Evolutionary conservation across 2,113 vertebrate species (phyloP).

Genomic region (Aphyosemion australe): DNA sequence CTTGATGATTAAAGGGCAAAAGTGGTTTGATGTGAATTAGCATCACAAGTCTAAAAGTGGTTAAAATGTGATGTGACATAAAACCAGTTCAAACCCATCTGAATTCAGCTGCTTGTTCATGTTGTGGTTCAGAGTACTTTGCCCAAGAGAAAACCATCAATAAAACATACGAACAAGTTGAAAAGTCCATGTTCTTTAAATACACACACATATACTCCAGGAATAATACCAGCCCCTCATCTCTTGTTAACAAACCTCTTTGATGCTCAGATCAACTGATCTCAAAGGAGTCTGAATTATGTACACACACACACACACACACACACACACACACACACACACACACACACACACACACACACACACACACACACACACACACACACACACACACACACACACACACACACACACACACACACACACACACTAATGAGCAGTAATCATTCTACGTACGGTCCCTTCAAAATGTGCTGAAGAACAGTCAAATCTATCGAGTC

Average conservation of each 20-base stretch:
- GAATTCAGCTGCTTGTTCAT: background rate
- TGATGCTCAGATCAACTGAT: background rate
- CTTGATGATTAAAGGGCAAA: no score
- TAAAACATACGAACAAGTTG: background rate
- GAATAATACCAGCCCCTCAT: background rate
- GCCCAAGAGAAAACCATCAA: background rate
- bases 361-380: no score
- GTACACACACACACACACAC: no score
- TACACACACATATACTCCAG: background rate
- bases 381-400: no score
- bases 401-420: no score
- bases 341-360: no score
- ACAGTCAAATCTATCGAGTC: no score
- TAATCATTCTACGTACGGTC: background rate
- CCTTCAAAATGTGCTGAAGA: conserved; percentile 1
- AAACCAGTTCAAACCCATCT: background rate
- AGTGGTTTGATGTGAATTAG: no score
- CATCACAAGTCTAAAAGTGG: no score
- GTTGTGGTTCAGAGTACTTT: conserved; percentile 3
- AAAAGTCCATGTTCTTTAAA: background rate
- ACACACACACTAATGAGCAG: no score
- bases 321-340: no score
- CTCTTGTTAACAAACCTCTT: background rate
- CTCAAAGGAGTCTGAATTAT: conserved; percentile 38
- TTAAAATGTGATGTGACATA: background rate